Evolutionary conservation across 2,888 invertebrate species (phyloP), one percentile per base, ranked within the genome.

Genomic region (Steromphala cineraria): DNA sequence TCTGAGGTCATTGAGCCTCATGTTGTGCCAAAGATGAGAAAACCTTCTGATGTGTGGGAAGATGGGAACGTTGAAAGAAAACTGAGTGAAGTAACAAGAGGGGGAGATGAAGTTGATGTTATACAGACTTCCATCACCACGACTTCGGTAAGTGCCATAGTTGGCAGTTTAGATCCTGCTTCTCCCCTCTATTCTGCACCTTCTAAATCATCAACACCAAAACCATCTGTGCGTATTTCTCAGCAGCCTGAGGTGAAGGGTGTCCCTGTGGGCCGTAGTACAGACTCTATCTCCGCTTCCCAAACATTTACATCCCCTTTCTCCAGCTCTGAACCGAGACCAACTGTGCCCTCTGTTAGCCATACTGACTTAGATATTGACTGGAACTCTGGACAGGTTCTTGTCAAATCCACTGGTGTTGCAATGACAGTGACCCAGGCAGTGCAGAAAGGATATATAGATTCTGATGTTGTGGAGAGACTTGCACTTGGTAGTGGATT

Each of bases 401-500:
- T 96, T 83, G 96, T 98, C 90, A 88, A 87, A 67, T 67, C 88
- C 55, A 91, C 96, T 79, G 96, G 96, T 92, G 96, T 97, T 93
- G 96, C 96, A 90, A 93, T 97, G 94, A 96, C 96, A 62, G 95
- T 97, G 19, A 95, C 96, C 2, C 96, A 97, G 93, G 97, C 97
- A 7, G 95, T 97, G 0, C 88, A 89, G 81, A 87, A 86, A 81
- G 92, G 92, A 0, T 80, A 90, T 36, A 79, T 96, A 89, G 96
- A 97, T 91, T 95, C 96, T 0, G 95, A 95, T 81, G 94, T 95
- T 46, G 95, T 91, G 8, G 96, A 75, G 95, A 96, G 93, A 95
- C 82, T 91, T n/a, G 91, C 90, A 10, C 85, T 83, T 56, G 81
- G 81, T 13, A 82, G 86, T 21, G 78, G 88, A 28, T 83, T 84